Evolutionary conservation across 1,140 invertebrate species (phyloP), one percentile per base, ranked within the genome.

Genomic region (Hyposmocoma kahamanoa): DNA sequence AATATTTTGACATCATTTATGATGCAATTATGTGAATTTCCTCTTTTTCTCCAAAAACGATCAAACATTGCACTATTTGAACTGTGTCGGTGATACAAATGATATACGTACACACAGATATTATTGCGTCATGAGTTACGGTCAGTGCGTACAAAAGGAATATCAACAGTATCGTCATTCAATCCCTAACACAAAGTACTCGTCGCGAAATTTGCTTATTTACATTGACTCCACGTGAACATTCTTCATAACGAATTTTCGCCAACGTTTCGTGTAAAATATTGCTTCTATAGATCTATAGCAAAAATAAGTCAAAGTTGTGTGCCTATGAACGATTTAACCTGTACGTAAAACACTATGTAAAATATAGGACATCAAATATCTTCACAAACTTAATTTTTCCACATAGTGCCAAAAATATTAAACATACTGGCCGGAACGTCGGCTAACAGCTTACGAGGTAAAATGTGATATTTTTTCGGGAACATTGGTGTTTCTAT

Each of bases 401-500:
- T 48, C 52, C 53, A 48, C 42, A 41, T 59, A 36, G 64, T 66
- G 48, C 56, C 59, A 49, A 67, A 59, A 62, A 64, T 61, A 58
- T 66, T 59, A 67, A 36, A 60, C 61, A 71, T 62, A 72, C 48
- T 83, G 73, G 75, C 76, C 73, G 75, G 72, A 76, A 72, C 62
- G 44, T 78, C 75, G 77, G 77, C 67, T 61, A 57, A 58, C 59
- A 67, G 68, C 62, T 67, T 67, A 73, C 53, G 60, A 68, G 61
- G 68, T 60, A 68, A 56, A 70, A 71, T 68, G 51, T 72, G 68
- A 53, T 70, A 66, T 70, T 59, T 47, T 62, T 42, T 49, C 66
- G 47, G 59, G 66, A 68, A 71, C 57, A 73, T 72, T 83, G 78
- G 81, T 84, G 81, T 83, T 80, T 73, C 66, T 69, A 72, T 63